phyloP scores from a whole-genome alignment of 2,888 invertebrate species.

The Chalcosyrphus nemorum region DNA sequence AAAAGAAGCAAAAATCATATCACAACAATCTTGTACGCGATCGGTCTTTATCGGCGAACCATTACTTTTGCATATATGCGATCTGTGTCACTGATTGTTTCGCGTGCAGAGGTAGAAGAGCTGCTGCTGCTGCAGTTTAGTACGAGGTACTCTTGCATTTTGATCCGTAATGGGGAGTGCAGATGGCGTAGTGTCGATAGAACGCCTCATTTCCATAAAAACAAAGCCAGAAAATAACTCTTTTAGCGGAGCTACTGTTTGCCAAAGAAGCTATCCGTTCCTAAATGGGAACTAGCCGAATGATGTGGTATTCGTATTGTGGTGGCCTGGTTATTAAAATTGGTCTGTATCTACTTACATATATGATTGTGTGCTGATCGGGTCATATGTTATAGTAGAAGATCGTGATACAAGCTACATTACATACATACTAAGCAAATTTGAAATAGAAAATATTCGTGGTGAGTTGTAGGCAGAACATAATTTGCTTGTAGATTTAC shows the following conservation, averaged over 20 bases:
- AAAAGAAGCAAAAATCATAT: conserved; percentile 49
- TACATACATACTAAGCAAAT: conserved; percentile 4
- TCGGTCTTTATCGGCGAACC: conserved; percentile 66
- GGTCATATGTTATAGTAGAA: conserved; percentile 16
- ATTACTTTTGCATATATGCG: conserved; percentile 71
- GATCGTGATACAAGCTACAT: conserved; percentile 64
- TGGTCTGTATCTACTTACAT: conserved; percentile 51
- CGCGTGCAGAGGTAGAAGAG: neutral
- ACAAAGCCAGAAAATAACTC: conserved; percentile 65
- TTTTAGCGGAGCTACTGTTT: conserved; percentile 67
- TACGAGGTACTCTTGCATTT: conserved; percentile 28
- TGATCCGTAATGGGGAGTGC: conserved; percentile 45
- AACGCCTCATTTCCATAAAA: conserved; percentile 72
- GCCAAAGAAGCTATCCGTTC: conserved; percentile 8
- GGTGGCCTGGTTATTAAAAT: conserved; percentile 59
- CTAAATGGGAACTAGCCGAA: neutral
- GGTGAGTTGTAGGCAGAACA: neutral
- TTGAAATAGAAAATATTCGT: neutral
- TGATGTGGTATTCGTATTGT: too few species aligned
- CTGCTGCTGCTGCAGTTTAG: conserved; percentile 8
- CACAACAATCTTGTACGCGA: conserved; percentile 72
- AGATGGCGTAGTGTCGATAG: conserved; percentile 68
- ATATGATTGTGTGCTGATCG: neutral
- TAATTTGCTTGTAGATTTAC: neutral
- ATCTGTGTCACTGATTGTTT: conserved; percentile 69